These are phyloP conservation scores for Clepsis dumicolana DNA, from an alignment of 2,888 invertebrate species.

Conservation along the genomic window DNA sequence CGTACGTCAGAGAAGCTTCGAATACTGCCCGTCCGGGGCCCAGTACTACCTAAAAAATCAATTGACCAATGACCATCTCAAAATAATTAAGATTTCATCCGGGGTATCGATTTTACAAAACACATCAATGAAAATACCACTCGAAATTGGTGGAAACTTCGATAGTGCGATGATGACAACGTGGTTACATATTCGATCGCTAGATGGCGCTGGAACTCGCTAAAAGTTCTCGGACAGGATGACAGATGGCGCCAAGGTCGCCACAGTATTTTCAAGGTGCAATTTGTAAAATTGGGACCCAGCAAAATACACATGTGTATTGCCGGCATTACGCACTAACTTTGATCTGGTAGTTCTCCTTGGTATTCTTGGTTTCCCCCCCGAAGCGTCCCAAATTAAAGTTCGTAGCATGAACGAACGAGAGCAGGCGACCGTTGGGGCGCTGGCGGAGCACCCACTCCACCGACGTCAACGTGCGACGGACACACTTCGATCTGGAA, in stretches of 20 bases:
- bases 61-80: not conserved
- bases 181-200: no score
- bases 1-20: conserved; percentile 92
- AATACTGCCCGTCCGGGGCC: conserved; percentile 77
- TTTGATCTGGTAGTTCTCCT: conserved; percentile 92
- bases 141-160: no score
- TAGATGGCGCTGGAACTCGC: no score
- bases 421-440: conserved; percentile 89
- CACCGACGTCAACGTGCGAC: conserved; percentile 86
- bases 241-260: no score
- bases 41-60: conserved; percentile 16
- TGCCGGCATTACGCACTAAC: no score
- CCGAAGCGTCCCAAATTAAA: conserved; percentile 94
- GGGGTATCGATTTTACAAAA: no score
- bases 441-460: conserved; percentile 90
- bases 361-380: conserved; percentile 85
- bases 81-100: not conserved
- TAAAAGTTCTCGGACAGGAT: no score
- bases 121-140: no score
- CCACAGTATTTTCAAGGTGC: not conserved
- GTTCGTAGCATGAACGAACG: conserved; percentile 91
- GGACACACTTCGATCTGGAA: conserved; percentile 83
- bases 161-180: no score
- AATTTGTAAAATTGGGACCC: no score
- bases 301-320: no score